Evolutionary conservation across 2,113 vertebrate genomes (phyloP).

Genomic region (Scopus umbretta): DNA sequence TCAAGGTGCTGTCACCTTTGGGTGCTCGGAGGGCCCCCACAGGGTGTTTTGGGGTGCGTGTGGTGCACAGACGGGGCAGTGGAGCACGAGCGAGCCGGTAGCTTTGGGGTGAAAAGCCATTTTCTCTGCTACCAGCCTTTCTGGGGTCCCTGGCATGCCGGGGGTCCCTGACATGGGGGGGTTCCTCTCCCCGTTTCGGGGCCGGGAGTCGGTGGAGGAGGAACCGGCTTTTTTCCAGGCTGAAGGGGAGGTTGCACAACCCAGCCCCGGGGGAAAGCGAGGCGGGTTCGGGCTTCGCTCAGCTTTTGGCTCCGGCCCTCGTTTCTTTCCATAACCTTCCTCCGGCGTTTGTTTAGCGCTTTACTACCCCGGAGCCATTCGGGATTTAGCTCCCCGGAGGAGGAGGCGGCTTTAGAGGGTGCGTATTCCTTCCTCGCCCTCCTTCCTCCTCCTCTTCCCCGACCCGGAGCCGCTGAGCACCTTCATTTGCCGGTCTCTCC

Average conservation of each 20-base stretch:
- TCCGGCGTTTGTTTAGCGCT: neutral
- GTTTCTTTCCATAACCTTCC: neutral
- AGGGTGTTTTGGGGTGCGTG: neutral
- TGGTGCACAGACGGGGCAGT: accelerated
- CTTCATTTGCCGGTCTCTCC: conserved; percentile 74
- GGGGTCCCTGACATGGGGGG: neutral
- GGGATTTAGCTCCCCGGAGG: neutral
- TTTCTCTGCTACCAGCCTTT: neutral
- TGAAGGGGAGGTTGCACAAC: conserved; percentile 46
- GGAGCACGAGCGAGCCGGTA: accelerated
- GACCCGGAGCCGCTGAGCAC: conserved; percentile 74
- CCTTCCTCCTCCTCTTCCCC: neutral
- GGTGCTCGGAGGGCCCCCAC: neutral
- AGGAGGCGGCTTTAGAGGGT: neutral
- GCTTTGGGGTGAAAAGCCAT: neutral
- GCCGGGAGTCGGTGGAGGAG: neutral
- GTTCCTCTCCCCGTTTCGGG: neutral
- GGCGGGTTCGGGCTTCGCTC: conserved; percentile 32
- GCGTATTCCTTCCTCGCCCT: neutral
- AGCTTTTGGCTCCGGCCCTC: conserved; percentile 3
- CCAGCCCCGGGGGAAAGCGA: neutral
- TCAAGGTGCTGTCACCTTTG: neutral
- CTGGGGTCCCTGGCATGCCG: neutral
- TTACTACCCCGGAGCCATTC: neutral
- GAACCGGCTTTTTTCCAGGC: neutral